Percentiles rank a stretch among this genome's conserved stretches.
Conservation (phyloP, 2,113 vertebrate species). For the Apistogramma diplotaenia region DNA sequence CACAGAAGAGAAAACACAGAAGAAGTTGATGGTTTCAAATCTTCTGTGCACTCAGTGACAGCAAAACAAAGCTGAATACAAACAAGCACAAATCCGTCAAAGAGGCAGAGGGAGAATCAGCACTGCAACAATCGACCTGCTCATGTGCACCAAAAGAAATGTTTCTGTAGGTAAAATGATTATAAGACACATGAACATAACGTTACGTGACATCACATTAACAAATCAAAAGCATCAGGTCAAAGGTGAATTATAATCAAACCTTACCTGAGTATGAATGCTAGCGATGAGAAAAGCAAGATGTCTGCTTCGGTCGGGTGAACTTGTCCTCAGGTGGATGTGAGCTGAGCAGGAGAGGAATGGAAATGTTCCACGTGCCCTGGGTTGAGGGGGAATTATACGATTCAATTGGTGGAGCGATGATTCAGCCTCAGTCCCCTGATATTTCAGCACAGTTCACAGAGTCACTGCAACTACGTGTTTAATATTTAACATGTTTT, state of each 20-base stretch:
- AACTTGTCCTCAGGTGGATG: slow-evolving; percentile 11
- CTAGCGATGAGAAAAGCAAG: background rate
- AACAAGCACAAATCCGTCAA: slow-evolving; percentile 5
- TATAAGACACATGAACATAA: background rate
- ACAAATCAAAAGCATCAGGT: background rate
- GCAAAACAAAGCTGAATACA: background rate
- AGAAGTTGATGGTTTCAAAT: slow-evolving; percentile 26
- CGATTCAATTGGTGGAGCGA: slow-evolving; percentile 49
- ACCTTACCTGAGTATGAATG: background rate
- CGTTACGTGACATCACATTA: background rate
- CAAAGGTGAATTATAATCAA: background rate
- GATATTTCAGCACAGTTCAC: slow-evolving; percentile 7
- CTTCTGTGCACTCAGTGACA: background rate
- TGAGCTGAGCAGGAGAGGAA: slow-evolving; percentile 10
- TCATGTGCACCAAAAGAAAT: background rate
- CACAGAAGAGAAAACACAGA: slow-evolving; percentile 16
- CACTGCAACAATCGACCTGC: background rate
- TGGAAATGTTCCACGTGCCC: slow-evolving; percentile 2
- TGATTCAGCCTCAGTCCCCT: background rate
- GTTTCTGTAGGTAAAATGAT: background rate
- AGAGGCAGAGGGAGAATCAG: background rate
- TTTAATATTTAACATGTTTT: background rate
- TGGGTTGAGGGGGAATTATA: slow-evolving; percentile 2
- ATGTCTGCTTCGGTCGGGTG: slow-evolving; percentile 2
- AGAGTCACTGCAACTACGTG: background rate